These are phyloP conservation scores for Tinea semifulvella DNA, from an alignment of 2,888 invertebrate genomes.

Conservation along the genomic window DNA sequence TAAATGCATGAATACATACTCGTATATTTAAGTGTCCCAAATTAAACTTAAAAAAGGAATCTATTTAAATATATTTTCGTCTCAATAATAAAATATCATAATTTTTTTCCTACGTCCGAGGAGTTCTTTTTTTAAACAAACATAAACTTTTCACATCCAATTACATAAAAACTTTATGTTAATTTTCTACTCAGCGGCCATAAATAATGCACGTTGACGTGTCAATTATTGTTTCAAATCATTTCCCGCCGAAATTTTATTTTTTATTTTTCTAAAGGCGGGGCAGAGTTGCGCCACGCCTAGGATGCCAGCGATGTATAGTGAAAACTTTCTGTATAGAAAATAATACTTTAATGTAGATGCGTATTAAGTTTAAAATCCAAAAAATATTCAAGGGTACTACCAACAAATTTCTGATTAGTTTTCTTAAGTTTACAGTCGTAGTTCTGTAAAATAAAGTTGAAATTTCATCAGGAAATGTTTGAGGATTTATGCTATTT, in stretches of 20 bases:
- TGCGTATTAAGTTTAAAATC: neutral
- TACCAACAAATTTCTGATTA: no score
- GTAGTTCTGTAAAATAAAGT: slow-evolving; percentile 18
- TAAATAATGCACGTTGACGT: slow-evolving; percentile 59
- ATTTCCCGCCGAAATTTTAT: slow-evolving; percentile 33
- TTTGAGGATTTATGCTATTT: neutral
- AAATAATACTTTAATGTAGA: neutral
- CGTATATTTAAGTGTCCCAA: no score
- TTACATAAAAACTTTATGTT: slow-evolving; percentile 51
- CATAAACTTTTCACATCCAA: slow-evolving; percentile 59
- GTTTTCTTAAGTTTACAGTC: slow-evolving; percentile 21
- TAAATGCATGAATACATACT: no score
- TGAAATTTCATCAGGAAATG: slow-evolving; percentile 23
- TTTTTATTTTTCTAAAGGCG: slow-evolving; percentile 34
- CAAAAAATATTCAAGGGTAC: neutral
- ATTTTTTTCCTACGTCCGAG: slow-evolving; percentile 28
- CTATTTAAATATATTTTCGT: neutral
- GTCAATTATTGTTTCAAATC: slow-evolving; percentile 56
- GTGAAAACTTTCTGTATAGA: neutral
- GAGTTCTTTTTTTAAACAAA: slow-evolving; percentile 25
- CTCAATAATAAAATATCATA: neutral
- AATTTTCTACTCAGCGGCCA: slow-evolving; percentile 45
- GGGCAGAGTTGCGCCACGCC: slow-evolving; percentile 42
- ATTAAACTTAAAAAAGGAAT: no score
- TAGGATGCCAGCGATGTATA: neutral